Evolutionary conservation across 2,888 invertebrate species (phyloP).

Genomic region (Rotaria sp.): DNA sequence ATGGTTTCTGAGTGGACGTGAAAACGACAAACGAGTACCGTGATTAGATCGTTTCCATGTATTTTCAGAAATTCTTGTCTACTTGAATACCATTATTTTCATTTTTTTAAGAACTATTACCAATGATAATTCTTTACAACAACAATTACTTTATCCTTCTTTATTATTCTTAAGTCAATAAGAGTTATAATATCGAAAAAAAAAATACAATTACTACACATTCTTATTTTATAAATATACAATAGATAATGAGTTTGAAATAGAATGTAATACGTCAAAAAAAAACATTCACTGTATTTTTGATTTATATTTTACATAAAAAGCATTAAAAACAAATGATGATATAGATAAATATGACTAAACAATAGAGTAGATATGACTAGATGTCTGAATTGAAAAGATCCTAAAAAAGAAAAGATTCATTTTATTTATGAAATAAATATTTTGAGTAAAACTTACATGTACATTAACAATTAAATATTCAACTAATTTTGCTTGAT

Average conservation of each 20-base stretch:
- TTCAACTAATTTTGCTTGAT: conserved; percentile 26
- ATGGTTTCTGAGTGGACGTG: no score
- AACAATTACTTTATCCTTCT: not conserved
- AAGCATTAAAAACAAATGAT: not conserved
- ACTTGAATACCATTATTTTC: no score
- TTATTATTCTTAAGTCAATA: not conserved
- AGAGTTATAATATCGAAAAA: not conserved
- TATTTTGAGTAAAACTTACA: not conserved
- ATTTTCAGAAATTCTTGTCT: no score
- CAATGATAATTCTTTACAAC: not conserved
- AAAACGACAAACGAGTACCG: no score
- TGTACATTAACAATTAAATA: conserved; percentile 14
- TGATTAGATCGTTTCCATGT: no score
- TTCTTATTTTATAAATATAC: not conserved
- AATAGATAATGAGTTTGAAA: not conserved
- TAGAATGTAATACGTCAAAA: not conserved
- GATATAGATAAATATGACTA: not conserved
- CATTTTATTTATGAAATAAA: no score
- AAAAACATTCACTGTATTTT: not conserved
- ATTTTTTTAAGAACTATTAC: no score
- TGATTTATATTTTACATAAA: not conserved
- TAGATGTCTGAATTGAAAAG: not conserved
- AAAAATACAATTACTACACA: not conserved
- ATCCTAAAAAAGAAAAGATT: not conserved
- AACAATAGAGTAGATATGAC: not conserved